Evolutionary conservation across 2,113 vertebrate genomes (phyloP).

Genomic region (Dicrurus megarhynchus): DNA sequence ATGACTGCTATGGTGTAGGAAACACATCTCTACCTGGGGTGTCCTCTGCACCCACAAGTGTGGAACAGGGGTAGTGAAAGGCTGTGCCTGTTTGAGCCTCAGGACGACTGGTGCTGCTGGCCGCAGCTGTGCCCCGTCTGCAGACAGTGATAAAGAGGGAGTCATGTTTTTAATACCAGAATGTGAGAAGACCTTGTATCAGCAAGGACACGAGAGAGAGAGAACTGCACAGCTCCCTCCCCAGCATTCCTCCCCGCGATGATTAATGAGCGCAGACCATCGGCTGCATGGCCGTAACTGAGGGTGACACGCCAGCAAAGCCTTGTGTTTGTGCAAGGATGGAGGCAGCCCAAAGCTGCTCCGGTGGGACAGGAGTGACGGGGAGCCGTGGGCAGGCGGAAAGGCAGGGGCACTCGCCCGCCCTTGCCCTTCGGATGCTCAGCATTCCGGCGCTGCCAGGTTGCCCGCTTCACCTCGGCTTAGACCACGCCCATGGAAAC

Average conservation of each 20-base stretch:
- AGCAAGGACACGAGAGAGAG: conserved; percentile 43
- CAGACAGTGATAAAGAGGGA: conserved; percentile 47
- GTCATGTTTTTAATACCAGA: conserved; percentile 38
- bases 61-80: not conserved
- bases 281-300: not conserved
- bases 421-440: fast-evolving
- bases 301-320: not conserved
- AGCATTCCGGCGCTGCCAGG: fast-evolving
- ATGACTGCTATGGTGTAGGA: not conserved
- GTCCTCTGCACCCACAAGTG: not conserved
- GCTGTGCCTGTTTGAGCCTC: not conserved
- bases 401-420: fast-evolving
- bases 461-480: fast-evolving
- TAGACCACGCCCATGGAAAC: fast-evolving
- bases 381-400: not conserved
- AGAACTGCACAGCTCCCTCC: conserved; percentile 26
- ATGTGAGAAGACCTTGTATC: conserved; percentile 41
- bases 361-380: not conserved
- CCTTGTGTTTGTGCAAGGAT: not conserved
- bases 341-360: not conserved
- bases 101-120: not conserved
- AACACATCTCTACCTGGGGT: not conserved
- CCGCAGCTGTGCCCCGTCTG: conserved; percentile 68
- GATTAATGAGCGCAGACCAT: conserved; percentile 44
- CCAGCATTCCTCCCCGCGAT: conserved; percentile 54